These are phyloP conservation scores for Beris chalybata DNA, from an alignment of 2,888 invertebrate genomes.

Conservation along the genomic window DNA sequence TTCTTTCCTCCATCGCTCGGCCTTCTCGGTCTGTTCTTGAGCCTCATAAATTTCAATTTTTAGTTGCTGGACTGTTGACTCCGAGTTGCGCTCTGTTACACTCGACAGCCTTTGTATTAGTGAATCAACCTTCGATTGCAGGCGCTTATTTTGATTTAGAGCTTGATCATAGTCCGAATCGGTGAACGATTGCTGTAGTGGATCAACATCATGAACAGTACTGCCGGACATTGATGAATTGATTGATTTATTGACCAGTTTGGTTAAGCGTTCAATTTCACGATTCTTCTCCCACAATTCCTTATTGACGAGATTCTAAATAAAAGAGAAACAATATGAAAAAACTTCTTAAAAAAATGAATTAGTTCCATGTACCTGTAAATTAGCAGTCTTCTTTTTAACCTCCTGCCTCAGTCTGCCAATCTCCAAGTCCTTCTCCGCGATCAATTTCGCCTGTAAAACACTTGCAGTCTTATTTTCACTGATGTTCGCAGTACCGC, in stretches of 20 bases:
- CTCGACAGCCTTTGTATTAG: constrained; percentile 47
- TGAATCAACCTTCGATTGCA: constrained; percentile 51
- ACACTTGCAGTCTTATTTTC: constrained; percentile 49
- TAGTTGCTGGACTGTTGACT: constrained; percentile 44
- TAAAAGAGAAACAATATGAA: neutral
- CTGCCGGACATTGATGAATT: constrained; percentile 31
- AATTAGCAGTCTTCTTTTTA: constrained; percentile 52
- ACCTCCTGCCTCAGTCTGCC: constrained; percentile 58
- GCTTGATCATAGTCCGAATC: constrained; percentile 49
- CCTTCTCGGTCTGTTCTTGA: constrained; percentile 47
- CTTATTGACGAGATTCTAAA: constrained; percentile 59
- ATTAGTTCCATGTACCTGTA: constrained; percentile 45
- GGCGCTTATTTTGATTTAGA: constrained; percentile 49
- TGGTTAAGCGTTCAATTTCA: constrained; percentile 60
- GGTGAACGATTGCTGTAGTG: constrained; percentile 49
- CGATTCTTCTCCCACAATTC: constrained; percentile 63
- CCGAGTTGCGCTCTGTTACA: constrained; percentile 42
- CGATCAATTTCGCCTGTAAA: constrained; percentile 38
- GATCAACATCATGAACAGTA: constrained; percentile 40
- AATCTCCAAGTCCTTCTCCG: constrained; percentile 61
- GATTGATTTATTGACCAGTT: constrained; percentile 44
- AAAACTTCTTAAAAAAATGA: neutral
- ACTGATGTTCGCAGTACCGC: constrained; percentile 30
- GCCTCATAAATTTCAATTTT: constrained; percentile 47
- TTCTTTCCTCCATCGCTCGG: constrained; percentile 51